Evolutionary conservation across 2,797 vertebrate species (phyloP).

Genomic region (Tamandua tetradactyla): DNA sequence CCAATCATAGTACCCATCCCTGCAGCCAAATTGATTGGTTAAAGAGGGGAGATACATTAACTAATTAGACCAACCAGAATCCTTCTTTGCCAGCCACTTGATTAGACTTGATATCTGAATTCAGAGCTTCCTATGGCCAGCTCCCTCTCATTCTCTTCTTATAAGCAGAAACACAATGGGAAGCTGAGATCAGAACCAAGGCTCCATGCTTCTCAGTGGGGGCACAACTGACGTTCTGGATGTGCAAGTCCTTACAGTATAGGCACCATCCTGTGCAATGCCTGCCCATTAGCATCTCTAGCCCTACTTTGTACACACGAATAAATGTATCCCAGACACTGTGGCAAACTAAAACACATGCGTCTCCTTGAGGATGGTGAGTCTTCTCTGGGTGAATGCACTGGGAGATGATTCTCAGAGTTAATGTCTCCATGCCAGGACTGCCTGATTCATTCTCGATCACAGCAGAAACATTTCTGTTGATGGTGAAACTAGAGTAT

Average conservation of each 20-base stretch:
- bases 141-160: background rate
- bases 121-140: background rate
- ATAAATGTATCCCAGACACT: background rate
- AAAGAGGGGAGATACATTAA: fast-evolving
- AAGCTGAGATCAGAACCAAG: background rate
- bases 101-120: background rate
- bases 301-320: background rate
- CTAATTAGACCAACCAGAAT: background rate
- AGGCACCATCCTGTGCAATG: background rate
- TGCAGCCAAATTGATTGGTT: fast-evolving
- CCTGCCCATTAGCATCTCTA: fast-evolving
- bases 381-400: background rate
- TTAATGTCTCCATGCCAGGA: background rate
- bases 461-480: background rate
- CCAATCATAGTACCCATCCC: too few species aligned
- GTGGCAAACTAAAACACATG: background rate
- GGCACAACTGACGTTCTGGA: fast-evolving
- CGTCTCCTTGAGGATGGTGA: background rate
- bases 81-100: background rate
- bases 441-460: background rate
- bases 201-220: background rate
- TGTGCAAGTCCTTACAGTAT: background rate
- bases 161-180: background rate
- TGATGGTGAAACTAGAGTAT: background rate
- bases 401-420: background rate